phyloP scores from a whole-genome alignment of 2,888 invertebrate species.

The Hydraecia micacea region DNA sequence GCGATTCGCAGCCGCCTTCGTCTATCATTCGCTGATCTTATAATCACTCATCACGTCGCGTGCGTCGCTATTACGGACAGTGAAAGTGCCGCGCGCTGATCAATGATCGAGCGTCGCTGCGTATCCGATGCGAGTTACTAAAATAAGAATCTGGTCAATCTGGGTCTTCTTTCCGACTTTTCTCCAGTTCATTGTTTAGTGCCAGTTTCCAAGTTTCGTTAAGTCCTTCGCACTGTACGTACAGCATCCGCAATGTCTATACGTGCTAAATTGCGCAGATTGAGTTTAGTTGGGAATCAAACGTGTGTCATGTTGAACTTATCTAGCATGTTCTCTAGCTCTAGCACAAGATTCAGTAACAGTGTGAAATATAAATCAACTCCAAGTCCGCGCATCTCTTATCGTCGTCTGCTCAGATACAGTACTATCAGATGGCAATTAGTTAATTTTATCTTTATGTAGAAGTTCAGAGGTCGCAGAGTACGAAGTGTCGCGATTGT shows the following conservation, averaged over 20 bases:
- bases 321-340: neutral
- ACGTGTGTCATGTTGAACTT: neutral
- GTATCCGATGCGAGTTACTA: neutral
- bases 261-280: neutral
- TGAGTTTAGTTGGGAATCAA: neutral
- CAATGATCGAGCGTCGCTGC: neutral
- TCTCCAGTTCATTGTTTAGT: neutral
- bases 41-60: no score
- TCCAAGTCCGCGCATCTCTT: neutral
- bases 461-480: conserved; percentile 10
- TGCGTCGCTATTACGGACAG: conserved; percentile 22
- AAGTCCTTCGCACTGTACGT: neutral
- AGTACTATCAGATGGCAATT: conserved; percentile 22
- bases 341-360: neutral
- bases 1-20: neutral
- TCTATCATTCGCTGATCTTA: conserved; percentile 21
- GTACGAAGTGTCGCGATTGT: conserved; percentile 11
- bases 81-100: conserved; percentile 37
- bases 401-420: neutral
- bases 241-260: neutral
- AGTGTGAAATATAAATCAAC: neutral
- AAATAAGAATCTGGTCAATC: neutral
- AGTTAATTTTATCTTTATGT: conserved; percentile 28
- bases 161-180: neutral
- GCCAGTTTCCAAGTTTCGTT: neutral